Evolutionary conservation across 2,888 invertebrate species (phyloP), one percentile per base, ranked within the genome.

Genomic region (Hoplodrina blanda): DNA sequence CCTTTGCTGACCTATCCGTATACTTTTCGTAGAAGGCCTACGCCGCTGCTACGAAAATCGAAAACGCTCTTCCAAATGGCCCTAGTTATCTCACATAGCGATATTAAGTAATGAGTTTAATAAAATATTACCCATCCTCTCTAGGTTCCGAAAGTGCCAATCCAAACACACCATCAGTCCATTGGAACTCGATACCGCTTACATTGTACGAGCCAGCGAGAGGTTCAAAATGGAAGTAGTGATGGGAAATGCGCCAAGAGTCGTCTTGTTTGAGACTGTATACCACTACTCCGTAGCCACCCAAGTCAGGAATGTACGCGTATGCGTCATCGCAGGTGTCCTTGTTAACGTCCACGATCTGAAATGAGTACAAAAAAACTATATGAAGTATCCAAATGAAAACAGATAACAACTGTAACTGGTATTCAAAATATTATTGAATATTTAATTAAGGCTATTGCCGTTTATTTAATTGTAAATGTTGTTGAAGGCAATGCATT

Each of bases 181-280:
- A 98, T 89, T 98, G 98, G 96, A 98, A 98, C 88, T 97, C 97
- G 30, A 98, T 96, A 7, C 98, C 98, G 55, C 97, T 97, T 17
- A 98, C 97, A 83, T 97, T 97, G 91, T 97, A 98, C 80, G 98
- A 97, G 4, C 98, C 98, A 85, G 97, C 94, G 30, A 98, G 91
- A 0, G 98, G 98, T 88, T 98, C 98, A 83, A 98, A 98, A 91
- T 98, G 97, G 97, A 98, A 98, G 94, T 97, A 98, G 88, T 98
- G 98, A 88, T 98, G 98, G 73, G 97, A 95, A 44, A 98, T 96
- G 54, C 98, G 96, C 97, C 98, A 98, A 0, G 98, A 98, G 71
- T 97, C 97, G 87, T 98, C 96, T 46, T 97, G 96, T 50, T 97
- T 97, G 84, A 97, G 95, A 57, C 97, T 98, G 92, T 98, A 98